Evolutionary conservation across 2,797 vertebrate genomes (phyloP), one percentile per base, ranked within the genome.

Genomic region (Siniperca undulata): DNA sequence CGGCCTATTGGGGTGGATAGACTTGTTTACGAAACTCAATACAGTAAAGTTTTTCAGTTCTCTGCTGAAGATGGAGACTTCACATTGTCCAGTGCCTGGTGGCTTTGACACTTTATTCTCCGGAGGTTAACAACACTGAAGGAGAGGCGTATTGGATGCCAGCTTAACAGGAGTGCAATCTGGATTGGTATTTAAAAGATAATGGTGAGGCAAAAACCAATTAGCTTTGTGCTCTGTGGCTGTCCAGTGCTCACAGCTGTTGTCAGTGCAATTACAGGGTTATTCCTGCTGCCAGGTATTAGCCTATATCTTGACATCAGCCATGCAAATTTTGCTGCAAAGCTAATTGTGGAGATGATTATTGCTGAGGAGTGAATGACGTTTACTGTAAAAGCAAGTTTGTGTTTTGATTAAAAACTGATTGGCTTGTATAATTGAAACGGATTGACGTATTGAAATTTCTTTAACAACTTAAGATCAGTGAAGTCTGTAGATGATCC

Each of bases 141-240:
- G 81, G 71, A 83, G 87, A 82, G 78, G 75, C 50, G 58, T 73
- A 88, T 87, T 92, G 88, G 86, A 90, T 89, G 74, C 48, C 79
- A 86, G 64, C 42, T 89, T 89, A 92, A 89, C 78, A 78, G 80
- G 68, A 88, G 71, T 66, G 70, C 86, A 92, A 93, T 95, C 92
- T 91, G 85, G 89, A 90, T 90, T 91, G 91, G 91, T 92, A 93
- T 94, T 94, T 93, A 92, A 93, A 92, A 93, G 92, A 93, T 93
- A 93, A 93, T 91, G 70, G 81, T 85, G 67, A 92, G 74, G 87
- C 80, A 86, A 90, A 94, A 94, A 91, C 85, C 89, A 94, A 94
- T 94, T 94, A 92, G 89, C 83, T 93, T 81, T 86, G 86, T 90
- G 90, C 80, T 91, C 89, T 81, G 85, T 82, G 83, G 85, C 81